Conservation (phyloP, 1,140 invertebrate genomes). For the Bacillus rossius region DNA sequence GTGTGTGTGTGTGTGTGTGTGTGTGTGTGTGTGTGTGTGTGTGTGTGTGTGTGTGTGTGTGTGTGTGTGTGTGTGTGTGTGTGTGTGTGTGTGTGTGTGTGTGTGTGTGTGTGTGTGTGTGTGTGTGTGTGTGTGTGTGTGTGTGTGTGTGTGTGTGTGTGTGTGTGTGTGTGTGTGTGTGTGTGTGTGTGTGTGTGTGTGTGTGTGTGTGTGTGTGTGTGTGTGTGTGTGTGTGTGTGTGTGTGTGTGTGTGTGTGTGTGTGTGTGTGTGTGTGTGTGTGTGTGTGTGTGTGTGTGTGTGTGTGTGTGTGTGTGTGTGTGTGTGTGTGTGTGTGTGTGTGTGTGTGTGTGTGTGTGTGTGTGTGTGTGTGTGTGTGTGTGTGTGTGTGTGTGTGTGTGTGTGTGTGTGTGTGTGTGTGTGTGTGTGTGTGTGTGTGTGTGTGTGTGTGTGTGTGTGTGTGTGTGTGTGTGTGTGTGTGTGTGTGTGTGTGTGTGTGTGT, state of each 20-base stretch:
- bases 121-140: slow-evolving; percentile 17
- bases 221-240: slow-evolving; percentile 5
- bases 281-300: slow-evolving; percentile 14
- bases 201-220: slow-evolving; percentile 7
- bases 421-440: slow-evolving; percentile 23
- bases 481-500: slow-evolving; percentile 24
- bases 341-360: slow-evolving; percentile 20
- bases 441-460: slow-evolving; percentile 26
- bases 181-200: slow-evolving; percentile 24
- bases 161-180: slow-evolving; percentile 35
- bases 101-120: slow-evolving; percentile 31
- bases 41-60: slow-evolving; percentile 16
- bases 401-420: slow-evolving; percentile 20
- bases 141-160: slow-evolving; percentile 6
- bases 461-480: slow-evolving; percentile 22
- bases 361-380: slow-evolving; percentile 19
- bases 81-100: slow-evolving; percentile 26
- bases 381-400: slow-evolving; percentile 19
- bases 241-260: slow-evolving; percentile 1
- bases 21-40: too few species aligned
- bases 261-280: slow-evolving; percentile 12
- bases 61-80: slow-evolving; percentile 22
- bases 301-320: slow-evolving; percentile 17
- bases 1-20: too few species aligned
- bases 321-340: slow-evolving; percentile 20